Evolutionary conservation across 2,113 vertebrate genomes (phyloP).

Genomic region (Dasypus novemcinctus): DNA sequence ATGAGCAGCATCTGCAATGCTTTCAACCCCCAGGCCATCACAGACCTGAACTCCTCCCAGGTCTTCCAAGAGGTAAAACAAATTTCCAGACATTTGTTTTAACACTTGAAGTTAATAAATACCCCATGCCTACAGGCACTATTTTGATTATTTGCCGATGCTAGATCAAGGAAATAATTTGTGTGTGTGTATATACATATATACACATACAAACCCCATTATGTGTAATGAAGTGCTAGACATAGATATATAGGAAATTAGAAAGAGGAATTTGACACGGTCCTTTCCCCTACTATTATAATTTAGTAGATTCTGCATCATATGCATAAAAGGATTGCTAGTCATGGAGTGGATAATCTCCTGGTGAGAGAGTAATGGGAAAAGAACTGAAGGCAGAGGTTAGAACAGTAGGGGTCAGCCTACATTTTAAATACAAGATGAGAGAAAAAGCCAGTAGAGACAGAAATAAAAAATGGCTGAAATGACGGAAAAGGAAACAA

Average conservation of each 20-base stretch:
- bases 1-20: neutral
- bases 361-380: neutral
- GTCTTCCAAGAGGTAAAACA: neutral
- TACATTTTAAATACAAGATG: slow-evolving; percentile 38
- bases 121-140: neutral
- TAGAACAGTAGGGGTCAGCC: neutral
- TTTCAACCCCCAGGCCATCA: neutral
- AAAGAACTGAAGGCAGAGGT: slow-evolving; percentile 16
- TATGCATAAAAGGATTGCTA: neutral
- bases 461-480: neutral
- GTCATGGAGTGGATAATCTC: neutral
- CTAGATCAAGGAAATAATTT: neutral
- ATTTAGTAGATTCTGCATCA: neutral
- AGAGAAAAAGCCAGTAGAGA: neutral
- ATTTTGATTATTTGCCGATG: neutral
- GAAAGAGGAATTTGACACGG: neutral
- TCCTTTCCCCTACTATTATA: neutral
- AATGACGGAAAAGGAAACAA: neutral
- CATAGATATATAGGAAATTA: neutral
- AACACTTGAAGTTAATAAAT: neutral
- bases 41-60: neutral
- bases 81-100: neutral
- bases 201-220: neutral
- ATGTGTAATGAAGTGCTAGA: neutral
- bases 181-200: neutral